Base-by-base conservation (phyloP, 2,797 vertebrate genomes). In the Thamnophis elegans region DNA sequence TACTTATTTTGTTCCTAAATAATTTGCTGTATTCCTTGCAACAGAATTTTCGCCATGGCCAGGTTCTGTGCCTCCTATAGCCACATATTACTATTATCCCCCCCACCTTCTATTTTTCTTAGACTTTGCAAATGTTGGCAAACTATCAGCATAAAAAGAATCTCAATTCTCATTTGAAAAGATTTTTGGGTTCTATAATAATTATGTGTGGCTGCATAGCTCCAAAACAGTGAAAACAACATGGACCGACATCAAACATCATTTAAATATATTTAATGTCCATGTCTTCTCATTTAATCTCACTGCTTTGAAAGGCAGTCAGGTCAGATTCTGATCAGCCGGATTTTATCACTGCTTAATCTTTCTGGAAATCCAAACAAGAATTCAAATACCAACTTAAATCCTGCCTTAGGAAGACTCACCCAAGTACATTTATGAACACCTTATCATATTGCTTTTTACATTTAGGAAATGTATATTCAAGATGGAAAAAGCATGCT, bases 391-490 rank as follows among this genome's bases (percentile, higher is more conserved):
- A 68, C 58, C 32, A 87, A 85, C 90, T 60, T 59, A 91, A 91
- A 89, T 56, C 13, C 54, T 92, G 55, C 87, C 82, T 87, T 60
- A 51, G 87, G 92, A 91, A 89, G 28, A 60, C 25, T 88, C 53
- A 65, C 13, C 89, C n/a, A 91, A 91, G 54, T 73, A 53, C 32
- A 62, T 73, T 90, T 91, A 60, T 73, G 88, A 90, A 42, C 42
- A 91, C 47, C 73, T n/a, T 87, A 73, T 73, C 59, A 91, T 32
- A 62, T 59, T 90, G 56, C 91, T 88, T 92, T 92, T 3, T 94
- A 88, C 60, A 88, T 51, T 89, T 91, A 92, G 42, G 60, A 89
- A 91, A 60, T n/a, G 65, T 68, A 86, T 88, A 85, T 93, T 91
- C 14, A 62, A 89, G 55, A 89, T 36, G 22, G 26, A 73, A 93